Percentiles rank a stretch among this genome's conserved stretches.
Evolutionary conservation across 2,888 invertebrate species (phyloP).

Genomic region (Eilema griseolum): DNA sequence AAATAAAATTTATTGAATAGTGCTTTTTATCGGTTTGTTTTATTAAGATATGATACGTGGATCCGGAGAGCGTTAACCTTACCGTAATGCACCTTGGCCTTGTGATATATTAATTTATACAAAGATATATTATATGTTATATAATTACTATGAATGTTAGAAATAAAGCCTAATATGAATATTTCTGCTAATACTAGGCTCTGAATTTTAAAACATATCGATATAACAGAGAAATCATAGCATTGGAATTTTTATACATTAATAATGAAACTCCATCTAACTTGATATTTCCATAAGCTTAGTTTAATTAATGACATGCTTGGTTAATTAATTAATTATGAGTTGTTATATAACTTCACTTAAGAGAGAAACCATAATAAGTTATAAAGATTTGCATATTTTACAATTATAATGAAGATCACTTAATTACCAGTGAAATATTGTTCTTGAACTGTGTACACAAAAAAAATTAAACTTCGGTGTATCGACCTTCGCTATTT

Average conservation of each 20-base stretch:
- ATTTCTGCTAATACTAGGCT: not conserved
- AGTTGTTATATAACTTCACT: not conserved
- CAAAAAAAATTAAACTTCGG: too few relatives aligned
- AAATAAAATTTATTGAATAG: not conserved
- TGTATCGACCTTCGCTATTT: too few relatives aligned
- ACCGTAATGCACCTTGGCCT: not conserved
- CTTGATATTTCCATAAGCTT: not conserved
- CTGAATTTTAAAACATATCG: not conserved
- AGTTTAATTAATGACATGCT: not conserved
- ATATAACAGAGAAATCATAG: not conserved
- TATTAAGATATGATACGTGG: not conserved
- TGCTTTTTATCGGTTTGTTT: not conserved
- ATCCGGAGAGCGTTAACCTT: not conserved
- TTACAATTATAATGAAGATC: not conserved
- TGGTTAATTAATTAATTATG: not conserved
- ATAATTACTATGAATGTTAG: not conserved
- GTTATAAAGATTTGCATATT: not conserved
- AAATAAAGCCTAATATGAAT: not conserved
- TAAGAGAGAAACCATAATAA: not conserved
- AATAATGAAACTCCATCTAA: not conserved
- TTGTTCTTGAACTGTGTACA: not conserved
- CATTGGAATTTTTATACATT: conserved; percentile 1
- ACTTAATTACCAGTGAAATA: not conserved
- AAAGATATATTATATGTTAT: not conserved
- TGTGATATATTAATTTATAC: not conserved